phyloP scores from a whole-genome alignment of 2,888 invertebrate species.

The Thera obeliscata region DNA sequence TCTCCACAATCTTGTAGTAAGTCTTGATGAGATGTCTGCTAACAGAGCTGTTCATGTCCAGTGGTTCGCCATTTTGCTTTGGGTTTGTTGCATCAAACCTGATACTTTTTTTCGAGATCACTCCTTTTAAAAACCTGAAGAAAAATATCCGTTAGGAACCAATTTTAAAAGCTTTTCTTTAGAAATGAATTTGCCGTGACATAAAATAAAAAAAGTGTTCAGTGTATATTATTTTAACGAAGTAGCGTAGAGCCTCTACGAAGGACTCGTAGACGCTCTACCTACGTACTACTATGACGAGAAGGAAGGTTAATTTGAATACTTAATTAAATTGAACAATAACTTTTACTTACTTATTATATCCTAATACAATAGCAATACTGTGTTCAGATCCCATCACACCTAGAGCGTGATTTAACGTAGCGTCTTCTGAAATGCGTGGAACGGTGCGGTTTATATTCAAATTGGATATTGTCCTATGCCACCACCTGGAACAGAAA shows the following conservation, averaged over 20 bases:
- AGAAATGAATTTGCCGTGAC: too few relatives aligned
- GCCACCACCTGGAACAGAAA: slow-evolving; percentile 88
- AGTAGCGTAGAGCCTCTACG: slow-evolving; percentile 1
- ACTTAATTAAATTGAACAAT: background rate
- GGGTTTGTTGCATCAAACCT: slow-evolving; percentile 84
- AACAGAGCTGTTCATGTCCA: slow-evolving; percentile 82
- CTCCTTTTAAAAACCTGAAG: slow-evolving; percentile 55
- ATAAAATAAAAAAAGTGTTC: too few relatives aligned
- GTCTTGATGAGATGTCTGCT: slow-evolving; percentile 87
- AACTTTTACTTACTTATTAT: slow-evolving; percentile 59
- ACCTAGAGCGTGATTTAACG: slow-evolving; percentile 47
- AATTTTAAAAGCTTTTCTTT: too few relatives aligned
- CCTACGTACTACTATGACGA: background rate
- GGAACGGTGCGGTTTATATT: slow-evolving; percentile 49
- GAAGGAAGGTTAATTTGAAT: too few relatives aligned
- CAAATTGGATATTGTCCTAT: slow-evolving; percentile 67
- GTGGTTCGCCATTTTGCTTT: slow-evolving; percentile 78
- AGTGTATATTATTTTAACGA: too few relatives aligned
- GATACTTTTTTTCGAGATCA: slow-evolving; percentile 78
- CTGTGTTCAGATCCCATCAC: slow-evolving; percentile 51
- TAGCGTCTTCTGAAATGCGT: slow-evolving; percentile 74
- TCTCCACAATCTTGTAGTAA: slow-evolving; percentile 86
- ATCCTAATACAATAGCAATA: slow-evolving; percentile 56
- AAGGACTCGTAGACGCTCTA: slow-evolving; percentile 4
- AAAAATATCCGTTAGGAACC: background rate